A percentile compares a stretch with the other conserved stretches of the same genome.
Evolutionary conservation across 2,888 invertebrate species (phyloP).

Genomic region (Ypsolopha scabrella): DNA sequence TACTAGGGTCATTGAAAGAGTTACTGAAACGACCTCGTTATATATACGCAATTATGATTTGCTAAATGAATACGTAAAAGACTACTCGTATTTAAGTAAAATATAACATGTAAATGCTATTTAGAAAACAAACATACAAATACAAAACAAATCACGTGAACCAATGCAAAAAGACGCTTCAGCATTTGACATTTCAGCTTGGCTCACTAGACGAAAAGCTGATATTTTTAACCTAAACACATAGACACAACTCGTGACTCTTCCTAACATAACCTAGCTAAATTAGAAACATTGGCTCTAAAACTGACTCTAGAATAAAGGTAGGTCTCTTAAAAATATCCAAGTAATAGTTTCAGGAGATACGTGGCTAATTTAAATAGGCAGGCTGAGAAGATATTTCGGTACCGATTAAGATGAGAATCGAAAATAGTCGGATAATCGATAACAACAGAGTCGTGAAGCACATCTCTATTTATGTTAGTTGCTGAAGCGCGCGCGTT

Average conservation of each 20-base stretch:
- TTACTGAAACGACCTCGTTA: no score
- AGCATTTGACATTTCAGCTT: slow-evolving; percentile 35
- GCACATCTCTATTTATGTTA: slow-evolving; percentile 29
- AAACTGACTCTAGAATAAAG: background rate
- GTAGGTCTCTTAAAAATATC: slow-evolving; percentile 11
- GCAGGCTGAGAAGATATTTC: slow-evolving; percentile 6
- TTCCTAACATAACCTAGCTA: slow-evolving; percentile 13
- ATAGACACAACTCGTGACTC: slow-evolving; percentile 37
- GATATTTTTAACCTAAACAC: slow-evolving; percentile 34
- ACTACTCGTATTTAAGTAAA: no score
- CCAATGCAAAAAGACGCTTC: slow-evolving; percentile 8
- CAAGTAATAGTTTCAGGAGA: slow-evolving; percentile 11
- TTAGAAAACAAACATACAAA: background rate
- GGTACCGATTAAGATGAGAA: slow-evolving; percentile 6
- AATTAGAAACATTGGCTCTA: background rate
- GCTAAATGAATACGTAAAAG: no score
- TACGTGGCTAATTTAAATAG: slow-evolving; percentile 14
- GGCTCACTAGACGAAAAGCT: slow-evolving; percentile 26
- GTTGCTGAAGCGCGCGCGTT: slow-evolving; percentile 37
- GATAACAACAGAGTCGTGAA: slow-evolving; percentile 19
- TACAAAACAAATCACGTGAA: background rate
- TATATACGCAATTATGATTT: no score
- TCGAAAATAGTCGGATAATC: slow-evolving; percentile 27
- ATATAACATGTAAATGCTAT: background rate
- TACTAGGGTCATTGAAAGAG: no score